Percentiles rank a stretch among this genome's conserved stretches.
Evolutionary conservation across 2,113 vertebrate species (phyloP).

Genomic region (Pyrgilauda ruficollis): DNA sequence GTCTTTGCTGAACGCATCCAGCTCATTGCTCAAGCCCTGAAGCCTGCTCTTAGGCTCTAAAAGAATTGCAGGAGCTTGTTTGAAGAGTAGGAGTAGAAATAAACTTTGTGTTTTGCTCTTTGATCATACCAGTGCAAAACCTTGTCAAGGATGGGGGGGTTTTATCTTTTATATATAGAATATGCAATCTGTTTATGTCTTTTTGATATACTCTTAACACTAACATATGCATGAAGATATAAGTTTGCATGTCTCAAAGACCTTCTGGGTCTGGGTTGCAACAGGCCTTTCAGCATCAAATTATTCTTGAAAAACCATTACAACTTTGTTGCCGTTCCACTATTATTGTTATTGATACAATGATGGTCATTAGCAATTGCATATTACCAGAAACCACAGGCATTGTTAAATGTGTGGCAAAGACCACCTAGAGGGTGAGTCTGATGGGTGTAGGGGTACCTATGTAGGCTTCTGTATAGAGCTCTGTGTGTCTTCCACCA

Average conservation of each 20-base stretch:
- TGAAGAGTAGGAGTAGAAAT: neutral
- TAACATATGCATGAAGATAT: no score
- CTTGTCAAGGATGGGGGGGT: rapidly evolving
- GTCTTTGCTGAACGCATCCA: neutral
- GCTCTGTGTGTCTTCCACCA: neutral
- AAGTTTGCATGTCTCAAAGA: neutral
- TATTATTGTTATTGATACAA: neutral
- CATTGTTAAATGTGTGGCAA: neutral
- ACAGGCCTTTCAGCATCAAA: neutral
- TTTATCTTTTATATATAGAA: neutral
- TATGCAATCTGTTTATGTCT: neutral
- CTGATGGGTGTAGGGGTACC: neutral
- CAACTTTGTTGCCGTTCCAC: neutral
- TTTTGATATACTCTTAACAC: neutral
- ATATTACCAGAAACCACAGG: neutral
- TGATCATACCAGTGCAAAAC: neutral
- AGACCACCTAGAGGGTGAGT: neutral
- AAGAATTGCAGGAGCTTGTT: neutral
- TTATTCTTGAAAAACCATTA: neutral
- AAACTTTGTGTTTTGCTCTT: neutral
- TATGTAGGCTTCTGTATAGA: neutral
- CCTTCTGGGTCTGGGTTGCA: neutral
- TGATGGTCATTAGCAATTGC: neutral
- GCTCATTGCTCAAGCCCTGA: neutral
- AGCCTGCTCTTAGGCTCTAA: neutral